Evolutionary conservation across 2,888 invertebrate genomes (phyloP).

Genomic region (Achlya flavicornis): DNA sequence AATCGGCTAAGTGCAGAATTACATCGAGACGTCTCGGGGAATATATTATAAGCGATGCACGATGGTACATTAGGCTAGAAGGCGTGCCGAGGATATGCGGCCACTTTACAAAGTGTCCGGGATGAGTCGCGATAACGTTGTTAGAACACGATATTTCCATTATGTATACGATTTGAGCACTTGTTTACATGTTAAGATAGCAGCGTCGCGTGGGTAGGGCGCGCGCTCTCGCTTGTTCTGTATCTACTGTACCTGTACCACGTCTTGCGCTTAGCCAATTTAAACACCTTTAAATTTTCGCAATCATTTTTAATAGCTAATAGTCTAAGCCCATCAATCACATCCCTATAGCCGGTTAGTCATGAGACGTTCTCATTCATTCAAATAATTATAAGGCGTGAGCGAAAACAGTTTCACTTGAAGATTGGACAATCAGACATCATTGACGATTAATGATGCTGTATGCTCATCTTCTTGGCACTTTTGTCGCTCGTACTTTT

Average conservation of each 20-base stretch:
- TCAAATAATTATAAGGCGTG: neutral
- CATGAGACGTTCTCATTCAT: neutral
- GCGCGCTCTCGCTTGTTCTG: conserved; percentile 55
- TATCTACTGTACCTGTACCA: conserved; percentile 43
- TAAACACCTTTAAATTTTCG: conserved; percentile 48
- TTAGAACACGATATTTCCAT: conserved; percentile 84
- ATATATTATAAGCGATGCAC: conserved; percentile 60
- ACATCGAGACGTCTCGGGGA: conserved; percentile 55
- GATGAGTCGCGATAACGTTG: conserved; percentile 82
- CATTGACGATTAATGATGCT: neutral
- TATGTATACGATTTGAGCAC: conserved; percentile 84
- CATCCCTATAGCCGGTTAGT: neutral
- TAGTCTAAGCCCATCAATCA: neutral
- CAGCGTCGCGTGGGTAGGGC: conserved; percentile 66
- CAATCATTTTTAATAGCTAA: conserved; percentile 33
- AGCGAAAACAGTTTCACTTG: neutral
- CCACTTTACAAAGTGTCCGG: conserved; percentile 83
- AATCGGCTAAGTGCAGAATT: conserved; percentile 68
- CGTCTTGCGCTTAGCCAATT: conserved; percentile 59
- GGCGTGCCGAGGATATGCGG: conserved; percentile 69
- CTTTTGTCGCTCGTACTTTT: conserved; percentile 17
- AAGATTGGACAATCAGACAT: neutral
- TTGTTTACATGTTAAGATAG: conserved; percentile 82
- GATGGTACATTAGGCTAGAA: conserved; percentile 54
- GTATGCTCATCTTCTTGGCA: neutral